Evolutionary conservation across 2,797 vertebrate genomes (phyloP), one percentile per base, ranked within the genome.

Genomic region (Malurus splendens): DNA sequence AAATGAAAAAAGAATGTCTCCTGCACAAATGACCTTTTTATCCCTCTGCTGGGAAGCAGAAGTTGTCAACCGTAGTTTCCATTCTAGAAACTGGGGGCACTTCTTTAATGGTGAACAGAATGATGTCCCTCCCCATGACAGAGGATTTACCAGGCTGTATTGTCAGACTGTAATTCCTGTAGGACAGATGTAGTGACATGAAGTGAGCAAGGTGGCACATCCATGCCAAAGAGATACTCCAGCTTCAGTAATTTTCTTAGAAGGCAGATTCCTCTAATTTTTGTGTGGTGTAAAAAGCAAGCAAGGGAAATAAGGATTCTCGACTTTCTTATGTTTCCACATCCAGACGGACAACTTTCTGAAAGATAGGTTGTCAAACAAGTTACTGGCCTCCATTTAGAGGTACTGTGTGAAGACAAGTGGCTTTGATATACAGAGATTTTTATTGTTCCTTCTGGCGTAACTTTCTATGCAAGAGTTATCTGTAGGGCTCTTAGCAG

Each of bases 361-460:
- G 47, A 80, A 82, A 86, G 78, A 74, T 71, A 20, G 0, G 9
- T 74, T 81, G 78, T 82, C 83, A 88, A 5, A 64, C 60, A 86
- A 70, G 36, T 94, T 84, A 38, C 61, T 57, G 57, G 45, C 54
- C 71, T 92, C 52, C 30, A 74, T 90, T 87, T 90, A 50, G 67
- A 79, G 74, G 42, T 81, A 30, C 48, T 71, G 18, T 87, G 78
- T 90, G 81, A 82, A 90, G 71, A 54, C 45, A 22, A 57, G 86
- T 88, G 82, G 56, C 90, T 92, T 89, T 92, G 87, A 90, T 90
- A 47, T 44, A 79, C 67, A 74, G 86, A 61, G 59, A 44, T 70
- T 94, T 87, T 93, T 94, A 65, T 91, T 94, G 90, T 90, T 88
- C 87, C 83, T 93, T 91, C 90, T 94, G 92, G 91, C 86, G 42